Evolutionary conservation across 2,888 invertebrate species (phyloP), one percentile per base, ranked within the genome.

Genomic region (Nemotelus pantherinus): DNA sequence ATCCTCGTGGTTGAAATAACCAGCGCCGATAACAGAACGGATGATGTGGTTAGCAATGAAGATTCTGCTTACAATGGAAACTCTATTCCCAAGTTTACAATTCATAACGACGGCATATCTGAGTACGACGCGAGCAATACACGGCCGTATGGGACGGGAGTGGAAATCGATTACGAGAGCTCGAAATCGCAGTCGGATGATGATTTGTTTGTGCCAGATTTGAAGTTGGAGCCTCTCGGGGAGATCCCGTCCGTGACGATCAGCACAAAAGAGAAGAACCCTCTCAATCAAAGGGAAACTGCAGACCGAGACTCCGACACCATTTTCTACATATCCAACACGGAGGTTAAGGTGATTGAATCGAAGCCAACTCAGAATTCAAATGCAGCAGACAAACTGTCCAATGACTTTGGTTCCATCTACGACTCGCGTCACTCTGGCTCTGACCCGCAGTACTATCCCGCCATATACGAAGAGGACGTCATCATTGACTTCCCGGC

Each of bases 311-410:
- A 87, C 71, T 87, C 87, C 0, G 88, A 87, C 77, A 87, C 87
- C 2, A 87, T 87, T 55, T 87, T 87, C 80, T 87, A 87, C 72
- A 87, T 87, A 4, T 87, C 87, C n/a, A 87, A 87, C 75, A 87
- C 87, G 0, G 87, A 87, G 80, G 87, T 87, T 0, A 87, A 87
- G 81, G 87, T 87, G 41, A 85, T 87, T 2, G 87, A 87, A 70
- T 86, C 87, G 0, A 78, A 85, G 25, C 87, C 87, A 58, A 85
- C 84, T 0, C 76, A 81, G 4, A 83, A 82, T 44, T 82, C 82
- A 2, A 78, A 77, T 57, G 48, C 63, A 63, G 71, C 60, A 10
- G 58, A 67, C 25, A 57, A 64, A 55, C 50, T 47, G 10, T 68
- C 68, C n/a, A 4, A n/a, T 7, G 68, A 68, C 7, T 47, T 53